These are phyloP conservation scores for Lithobates pipiens DNA, from an alignment of 2,797 vertebrate species.

Conservation along the genomic window DNA sequence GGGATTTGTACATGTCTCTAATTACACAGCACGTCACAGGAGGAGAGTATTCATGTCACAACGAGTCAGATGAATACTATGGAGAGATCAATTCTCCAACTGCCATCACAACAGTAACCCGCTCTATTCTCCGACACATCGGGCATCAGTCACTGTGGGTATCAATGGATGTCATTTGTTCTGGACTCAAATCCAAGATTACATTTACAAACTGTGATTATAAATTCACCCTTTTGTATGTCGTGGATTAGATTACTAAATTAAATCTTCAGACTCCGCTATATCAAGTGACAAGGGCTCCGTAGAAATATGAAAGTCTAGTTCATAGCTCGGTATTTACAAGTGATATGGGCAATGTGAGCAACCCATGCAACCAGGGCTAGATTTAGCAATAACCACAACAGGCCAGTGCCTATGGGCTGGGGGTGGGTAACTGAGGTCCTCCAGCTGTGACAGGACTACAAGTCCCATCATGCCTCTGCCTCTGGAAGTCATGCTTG, in stretches of 20 bases:
- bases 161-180: background rate
- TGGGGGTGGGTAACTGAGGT: too few species aligned
- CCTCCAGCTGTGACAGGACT: too few species aligned
- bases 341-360: too few species aligned
- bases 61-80: slow-evolving; percentile 23
- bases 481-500: too few species aligned
- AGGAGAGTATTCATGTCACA: slow-evolving; percentile 8
- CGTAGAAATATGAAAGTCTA: too few species aligned
- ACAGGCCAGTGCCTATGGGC: too few species aligned
- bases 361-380: too few species aligned
- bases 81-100: slow-evolving; percentile 30
- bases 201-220: background rate
- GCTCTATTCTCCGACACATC: background rate
- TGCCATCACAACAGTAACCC: slow-evolving; percentile 4
- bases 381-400: too few species aligned
- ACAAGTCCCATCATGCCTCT: too few species aligned
- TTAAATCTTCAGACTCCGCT: too few species aligned
- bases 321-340: too few species aligned
- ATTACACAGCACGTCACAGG: slow-evolving; percentile 13
- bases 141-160: background rate
- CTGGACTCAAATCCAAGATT: background rate
- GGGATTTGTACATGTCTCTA: slow-evolving; percentile 6
- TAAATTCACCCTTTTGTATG: background rate
- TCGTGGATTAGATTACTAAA: background rate
- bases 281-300: too few species aligned